Percentiles rank a stretch among this genome's conserved stretches.
Conservation (phyloP, 1,140 invertebrate genomes). For the Heterodera carotae region DNA sequence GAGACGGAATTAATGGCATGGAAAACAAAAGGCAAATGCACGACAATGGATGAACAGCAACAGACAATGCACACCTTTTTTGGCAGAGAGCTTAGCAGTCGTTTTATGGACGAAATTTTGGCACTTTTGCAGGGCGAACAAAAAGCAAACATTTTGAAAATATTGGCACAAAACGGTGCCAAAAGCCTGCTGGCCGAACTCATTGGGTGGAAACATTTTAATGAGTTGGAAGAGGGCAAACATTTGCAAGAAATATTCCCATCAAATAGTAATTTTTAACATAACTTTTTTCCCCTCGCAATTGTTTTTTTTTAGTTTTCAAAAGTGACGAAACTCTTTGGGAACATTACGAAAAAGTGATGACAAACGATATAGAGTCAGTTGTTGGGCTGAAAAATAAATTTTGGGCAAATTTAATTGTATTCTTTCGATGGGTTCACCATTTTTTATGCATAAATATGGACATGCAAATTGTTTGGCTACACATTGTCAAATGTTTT, state of each 20-base stretch:
- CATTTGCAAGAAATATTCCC: not conserved
- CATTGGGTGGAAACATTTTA: not conserved
- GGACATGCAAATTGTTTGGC: not conserved
- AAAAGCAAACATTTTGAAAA: not conserved
- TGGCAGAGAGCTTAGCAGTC: not conserved
- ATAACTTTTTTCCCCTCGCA: too few relatives aligned
- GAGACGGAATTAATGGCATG: not conserved
- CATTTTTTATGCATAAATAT: not conserved
- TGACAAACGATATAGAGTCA: not conserved
- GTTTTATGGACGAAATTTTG: not conserved
- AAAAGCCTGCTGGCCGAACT: not conserved
- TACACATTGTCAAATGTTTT: not conserved
- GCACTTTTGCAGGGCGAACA: not conserved
- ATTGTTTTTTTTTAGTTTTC: not conserved
- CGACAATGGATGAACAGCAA: not conserved
- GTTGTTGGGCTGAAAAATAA: not conserved
- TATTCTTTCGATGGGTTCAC: not conserved
- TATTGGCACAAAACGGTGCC: not conserved
- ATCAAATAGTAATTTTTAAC: not conserved
- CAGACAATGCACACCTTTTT: not conserved
- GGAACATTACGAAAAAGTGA: not conserved
- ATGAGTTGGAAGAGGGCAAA: not conserved
- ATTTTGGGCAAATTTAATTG: not conserved
- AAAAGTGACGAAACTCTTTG: not conserved
- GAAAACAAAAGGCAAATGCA: not conserved